Evolutionary conservation across 2,888 invertebrate species (phyloP).

Genomic region (Geophilus truncorum): DNA sequence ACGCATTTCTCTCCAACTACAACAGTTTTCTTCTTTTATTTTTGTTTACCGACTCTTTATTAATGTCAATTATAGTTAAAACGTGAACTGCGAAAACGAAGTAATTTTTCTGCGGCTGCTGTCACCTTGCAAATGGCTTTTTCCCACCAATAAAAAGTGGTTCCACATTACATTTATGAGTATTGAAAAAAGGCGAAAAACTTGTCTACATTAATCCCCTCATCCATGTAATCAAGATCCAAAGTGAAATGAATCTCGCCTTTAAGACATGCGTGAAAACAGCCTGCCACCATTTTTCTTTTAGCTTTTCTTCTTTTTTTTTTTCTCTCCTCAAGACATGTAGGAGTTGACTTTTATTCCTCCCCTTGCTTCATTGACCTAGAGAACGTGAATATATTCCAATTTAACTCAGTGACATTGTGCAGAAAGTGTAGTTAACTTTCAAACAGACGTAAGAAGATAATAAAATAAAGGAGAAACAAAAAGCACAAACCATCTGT

Average conservation of each 20-base stretch:
- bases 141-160: background rate
- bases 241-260: background rate
- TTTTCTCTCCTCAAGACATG: background rate
- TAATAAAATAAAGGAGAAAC: background rate
- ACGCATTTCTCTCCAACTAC: no score
- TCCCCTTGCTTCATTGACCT: background rate
- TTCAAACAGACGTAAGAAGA: background rate
- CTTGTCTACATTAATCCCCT: conserved; percentile 1
- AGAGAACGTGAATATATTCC: background rate
- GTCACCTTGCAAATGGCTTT: background rate
- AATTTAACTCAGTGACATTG: background rate
- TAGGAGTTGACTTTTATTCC: background rate
- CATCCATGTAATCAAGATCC: background rate
- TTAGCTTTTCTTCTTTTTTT: background rate
- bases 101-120: background rate
- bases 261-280: conserved; percentile 12
- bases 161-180: background rate
- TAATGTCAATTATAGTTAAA: no score
- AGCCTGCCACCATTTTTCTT: conserved; percentile 8
- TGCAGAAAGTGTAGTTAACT: conserved; percentile 6
- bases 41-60: no score
- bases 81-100: no score
- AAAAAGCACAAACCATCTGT: conserved; percentile 20
- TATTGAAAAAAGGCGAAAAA: background rate
- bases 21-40: no score